Conservation (phyloP, 2,888 invertebrate species). For the Halocaridina rubra region DNA sequence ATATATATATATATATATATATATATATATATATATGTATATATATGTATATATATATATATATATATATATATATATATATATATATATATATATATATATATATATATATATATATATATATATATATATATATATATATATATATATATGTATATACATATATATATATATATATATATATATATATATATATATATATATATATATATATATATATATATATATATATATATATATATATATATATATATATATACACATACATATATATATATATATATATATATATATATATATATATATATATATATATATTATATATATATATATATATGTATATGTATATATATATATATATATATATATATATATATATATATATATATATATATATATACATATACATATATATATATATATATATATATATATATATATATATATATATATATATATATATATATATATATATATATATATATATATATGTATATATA, state of each 20-base stretch:
- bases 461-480: no score
- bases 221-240: neutral
- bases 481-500: no score
- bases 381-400: no score
- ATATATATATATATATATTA: neutral
- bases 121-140: neutral
- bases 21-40: neutral
- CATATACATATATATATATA: no score
- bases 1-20: neutral
- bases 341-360: neutral
- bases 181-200: constrained; percentile 4
- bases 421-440: no score
- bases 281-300: neutral
- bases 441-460: no score
- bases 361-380: neutral
- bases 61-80: neutral
- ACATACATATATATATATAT: neutral
- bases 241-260: neutral
- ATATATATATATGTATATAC: neutral
- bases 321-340: neutral
- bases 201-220: neutral
- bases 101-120: neutral
- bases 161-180: neutral
- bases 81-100: neutral
- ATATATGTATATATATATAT: constrained; percentile 4